phyloP scores from a whole-genome alignment of 2,888 invertebrate species.

The Yponomeuta evonymella region DNA sequence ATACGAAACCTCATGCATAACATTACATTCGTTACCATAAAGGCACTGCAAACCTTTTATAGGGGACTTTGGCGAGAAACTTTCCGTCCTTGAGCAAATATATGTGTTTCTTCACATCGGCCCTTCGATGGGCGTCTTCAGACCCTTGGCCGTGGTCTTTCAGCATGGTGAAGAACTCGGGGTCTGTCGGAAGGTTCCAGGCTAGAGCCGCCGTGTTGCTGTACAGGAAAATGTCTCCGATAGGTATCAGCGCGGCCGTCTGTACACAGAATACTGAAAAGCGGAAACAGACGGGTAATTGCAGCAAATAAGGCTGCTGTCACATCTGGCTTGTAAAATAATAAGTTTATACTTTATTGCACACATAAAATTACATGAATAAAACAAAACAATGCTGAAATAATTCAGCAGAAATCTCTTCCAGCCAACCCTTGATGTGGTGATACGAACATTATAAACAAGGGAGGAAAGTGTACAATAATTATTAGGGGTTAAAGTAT shows the following conservation, averaged over 20 bases:
- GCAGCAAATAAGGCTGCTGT: no score
- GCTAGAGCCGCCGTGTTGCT: slow-evolving; percentile 85
- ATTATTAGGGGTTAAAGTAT: no score
- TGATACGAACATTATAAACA: no score
- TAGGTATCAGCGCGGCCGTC: slow-evolving; percentile 72
- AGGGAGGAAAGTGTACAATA: no score
- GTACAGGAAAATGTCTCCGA: slow-evolving; percentile 78
- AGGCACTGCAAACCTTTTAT: slow-evolving; percentile 39
- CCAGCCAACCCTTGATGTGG: no score
- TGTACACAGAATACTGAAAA: slow-evolving; percentile 79
- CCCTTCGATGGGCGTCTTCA: slow-evolving; percentile 39
- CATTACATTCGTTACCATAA: slow-evolving; percentile 9
- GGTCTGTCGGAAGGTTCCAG: slow-evolving; percentile 82
- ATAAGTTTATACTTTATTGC: no score
- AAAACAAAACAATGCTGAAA: no score
- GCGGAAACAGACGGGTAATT: background rate
- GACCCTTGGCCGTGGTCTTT: slow-evolving; percentile 37
- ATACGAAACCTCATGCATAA: slow-evolving; percentile 14
- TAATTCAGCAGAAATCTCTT: no score
- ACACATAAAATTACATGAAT: no score
- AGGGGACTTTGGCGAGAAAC: slow-evolving; percentile 51
- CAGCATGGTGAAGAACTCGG: slow-evolving; percentile 44
- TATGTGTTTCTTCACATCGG: slow-evolving; percentile 41
- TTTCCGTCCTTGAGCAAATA: slow-evolving; percentile 51
- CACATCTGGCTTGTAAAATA: no score